Evolutionary conservation across 2,113 vertebrate species (phyloP).

Genomic region (Aplodontia rufa): DNA sequence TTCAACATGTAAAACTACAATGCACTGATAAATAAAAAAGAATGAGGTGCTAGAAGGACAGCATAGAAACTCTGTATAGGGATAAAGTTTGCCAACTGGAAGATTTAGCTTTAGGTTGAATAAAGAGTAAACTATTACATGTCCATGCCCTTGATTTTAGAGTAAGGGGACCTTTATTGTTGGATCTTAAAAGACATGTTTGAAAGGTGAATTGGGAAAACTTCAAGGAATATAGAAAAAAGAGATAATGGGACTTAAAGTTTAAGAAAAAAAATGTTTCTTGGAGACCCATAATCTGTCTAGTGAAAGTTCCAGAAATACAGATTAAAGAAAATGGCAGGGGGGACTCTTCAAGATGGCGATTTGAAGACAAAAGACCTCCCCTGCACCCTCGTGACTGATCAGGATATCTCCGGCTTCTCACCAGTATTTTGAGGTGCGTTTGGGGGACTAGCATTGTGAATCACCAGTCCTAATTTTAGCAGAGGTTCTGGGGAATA

Average conservation of each 20-base stretch:
- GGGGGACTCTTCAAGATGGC: too few species aligned
- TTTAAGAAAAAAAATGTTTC: neutral
- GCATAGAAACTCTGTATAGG: neutral
- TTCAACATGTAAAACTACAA: too few species aligned
- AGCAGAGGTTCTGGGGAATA: too few species aligned
- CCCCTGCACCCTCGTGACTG: too few species aligned
- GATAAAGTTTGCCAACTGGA: neutral
- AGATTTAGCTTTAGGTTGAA: neutral
- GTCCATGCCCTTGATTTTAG: neutral
- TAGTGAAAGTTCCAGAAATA: slow-evolving; percentile 31
- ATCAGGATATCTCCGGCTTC: too few species aligned
- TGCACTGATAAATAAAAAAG: too few species aligned
- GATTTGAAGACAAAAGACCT: too few species aligned
- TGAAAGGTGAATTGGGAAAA: neutral
- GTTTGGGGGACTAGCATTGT: too few species aligned
- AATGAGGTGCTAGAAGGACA: neutral
- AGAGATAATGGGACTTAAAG: neutral
- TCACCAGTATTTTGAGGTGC: too few species aligned
- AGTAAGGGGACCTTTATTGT: neutral
- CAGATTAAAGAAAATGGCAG: slow-evolving; percentile 11
- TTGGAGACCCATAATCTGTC: neutral
- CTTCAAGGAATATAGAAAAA: neutral
- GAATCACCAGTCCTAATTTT: too few species aligned
- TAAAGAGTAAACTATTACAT: neutral
- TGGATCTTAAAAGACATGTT: neutral